Conservation (phyloP, 53 echinoderm and acorn worm genomes). For the Stichopus horrens region DNA sequence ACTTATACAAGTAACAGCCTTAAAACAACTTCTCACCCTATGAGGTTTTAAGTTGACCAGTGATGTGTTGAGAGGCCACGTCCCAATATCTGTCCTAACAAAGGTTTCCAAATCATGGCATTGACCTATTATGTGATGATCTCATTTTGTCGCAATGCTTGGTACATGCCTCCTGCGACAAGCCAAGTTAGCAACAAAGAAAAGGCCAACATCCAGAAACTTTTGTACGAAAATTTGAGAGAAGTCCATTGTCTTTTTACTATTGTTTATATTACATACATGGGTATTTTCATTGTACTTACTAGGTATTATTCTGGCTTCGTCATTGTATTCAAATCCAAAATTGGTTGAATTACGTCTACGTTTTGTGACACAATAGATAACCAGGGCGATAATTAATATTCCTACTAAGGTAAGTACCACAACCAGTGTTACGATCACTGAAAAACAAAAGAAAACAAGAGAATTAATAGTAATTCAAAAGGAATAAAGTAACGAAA, state of each 20-base stretch:
- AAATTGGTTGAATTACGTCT: neutral
- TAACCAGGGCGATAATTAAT: neutral
- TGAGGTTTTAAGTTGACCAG: too few species aligned
- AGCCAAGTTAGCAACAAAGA: neutral
- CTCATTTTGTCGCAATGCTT: neutral
- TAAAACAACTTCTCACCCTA: too few species aligned
- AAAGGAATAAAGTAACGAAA: neutral
- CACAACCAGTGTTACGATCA: conserved; percentile 22
- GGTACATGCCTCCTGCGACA: neutral
- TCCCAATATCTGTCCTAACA: too few species aligned
- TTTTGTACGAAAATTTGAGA: neutral
- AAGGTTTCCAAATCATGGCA: too few species aligned
- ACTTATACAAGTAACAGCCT: too few species aligned
- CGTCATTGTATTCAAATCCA: conserved; percentile 18
- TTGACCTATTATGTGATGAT: too few species aligned
- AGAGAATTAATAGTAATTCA: neutral
- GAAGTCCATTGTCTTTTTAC: neutral
- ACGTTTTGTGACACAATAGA: conserved; percentile 2
- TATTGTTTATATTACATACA: neutral
- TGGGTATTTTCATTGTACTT: neutral
- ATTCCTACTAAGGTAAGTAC: neutral
- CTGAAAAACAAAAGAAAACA: conserved; percentile 1
- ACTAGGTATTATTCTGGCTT: conserved; percentile 13
- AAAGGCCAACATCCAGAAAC: neutral
- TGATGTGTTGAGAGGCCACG: too few species aligned